These are phyloP conservation scores for Scaeva pyrastri DNA, from an alignment of 2,888 invertebrate species.

Conservation along the genomic window DNA sequence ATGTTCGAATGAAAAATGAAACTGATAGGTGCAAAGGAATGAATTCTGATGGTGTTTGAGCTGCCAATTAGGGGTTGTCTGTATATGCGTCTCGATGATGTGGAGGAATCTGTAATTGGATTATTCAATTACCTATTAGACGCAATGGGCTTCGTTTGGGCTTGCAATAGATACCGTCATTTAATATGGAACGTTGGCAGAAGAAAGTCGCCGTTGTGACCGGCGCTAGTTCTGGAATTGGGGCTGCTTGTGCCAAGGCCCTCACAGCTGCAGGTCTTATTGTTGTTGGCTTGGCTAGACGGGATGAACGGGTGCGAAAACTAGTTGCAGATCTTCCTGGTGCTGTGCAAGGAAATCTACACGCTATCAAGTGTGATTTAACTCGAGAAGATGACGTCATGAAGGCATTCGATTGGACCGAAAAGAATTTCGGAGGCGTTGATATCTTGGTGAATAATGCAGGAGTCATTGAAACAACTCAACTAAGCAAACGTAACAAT, in stretches of 20 bases:
- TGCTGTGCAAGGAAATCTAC: slow-evolving; percentile 77
- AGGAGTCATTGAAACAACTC: slow-evolving; percentile 81
- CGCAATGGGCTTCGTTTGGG: no score
- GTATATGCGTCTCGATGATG: no score
- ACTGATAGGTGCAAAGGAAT: no score
- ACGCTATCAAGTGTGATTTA: slow-evolving; percentile 85
- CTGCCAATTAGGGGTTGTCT: no score
- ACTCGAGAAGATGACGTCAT: slow-evolving; percentile 86
- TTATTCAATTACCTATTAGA: no score
- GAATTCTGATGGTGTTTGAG: no score
- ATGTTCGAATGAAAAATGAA: slow-evolving; percentile 1
- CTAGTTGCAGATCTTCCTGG: no score
- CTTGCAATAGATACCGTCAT: no score
- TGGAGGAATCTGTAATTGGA: no score
- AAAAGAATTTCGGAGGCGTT: slow-evolving; percentile 85
- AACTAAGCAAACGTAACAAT: slow-evolving; percentile 80
- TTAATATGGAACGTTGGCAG: slow-evolving; percentile 86
- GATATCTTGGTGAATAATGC: slow-evolving; percentile 87
- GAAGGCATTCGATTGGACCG: slow-evolving; percentile 85
- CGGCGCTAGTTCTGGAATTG: slow-evolving; percentile 88
- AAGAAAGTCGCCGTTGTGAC: slow-evolving; percentile 87
- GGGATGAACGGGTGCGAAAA: no score
- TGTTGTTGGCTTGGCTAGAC: slow-evolving; percentile 86
- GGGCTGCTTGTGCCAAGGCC: slow-evolving; percentile 65
- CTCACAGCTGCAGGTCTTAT: slow-evolving; percentile 84